phyloP scores from a whole-genome alignment of 2,888 invertebrate genomes.

The Xylocampa areola region DNA sequence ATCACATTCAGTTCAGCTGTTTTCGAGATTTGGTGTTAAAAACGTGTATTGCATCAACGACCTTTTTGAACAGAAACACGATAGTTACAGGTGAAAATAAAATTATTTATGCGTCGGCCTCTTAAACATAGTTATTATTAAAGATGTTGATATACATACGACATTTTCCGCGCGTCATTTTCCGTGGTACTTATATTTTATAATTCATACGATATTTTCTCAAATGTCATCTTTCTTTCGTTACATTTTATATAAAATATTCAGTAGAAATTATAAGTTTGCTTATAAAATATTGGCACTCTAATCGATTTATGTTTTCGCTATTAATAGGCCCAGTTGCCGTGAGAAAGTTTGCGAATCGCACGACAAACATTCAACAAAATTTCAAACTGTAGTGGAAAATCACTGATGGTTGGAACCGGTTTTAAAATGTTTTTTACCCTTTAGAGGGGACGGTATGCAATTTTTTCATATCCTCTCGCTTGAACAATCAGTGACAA shows the following conservation, averaged over 20 bases:
- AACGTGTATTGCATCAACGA: slow-evolving; percentile 15
- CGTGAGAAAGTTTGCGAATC: slow-evolving; percentile 27
- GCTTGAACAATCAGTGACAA: slow-evolving; percentile 13
- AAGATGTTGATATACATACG: slow-evolving; percentile 20
- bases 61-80: slow-evolving; percentile 3
- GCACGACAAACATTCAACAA: not conserved
- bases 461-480: slow-evolving; percentile 42
- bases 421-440: slow-evolving; percentile 6
- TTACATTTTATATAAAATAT: slow-evolving; percentile 7
- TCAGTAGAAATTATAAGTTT: slow-evolving; percentile 7
- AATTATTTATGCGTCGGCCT: slow-evolving; percentile 10
- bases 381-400: slow-evolving; percentile 5
- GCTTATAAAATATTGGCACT: slow-evolving; percentile 23
- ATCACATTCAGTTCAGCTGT: slow-evolving; percentile 38
- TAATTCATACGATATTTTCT: not conserved
- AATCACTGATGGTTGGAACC: slow-evolving; percentile 2
- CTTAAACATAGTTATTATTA: not conserved
- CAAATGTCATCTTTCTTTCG: slow-evolving; percentile 20
- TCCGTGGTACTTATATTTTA: not conserved
- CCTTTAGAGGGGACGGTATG: slow-evolving; percentile 9
- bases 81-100: slow-evolving; percentile 14
- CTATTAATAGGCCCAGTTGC: slow-evolving; percentile 20
- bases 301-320: slow-evolving; percentile 14
- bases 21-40: slow-evolving; percentile 13
- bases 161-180: slow-evolving; percentile 1